Evolutionary conservation across 2,888 invertebrate species (phyloP), one percentile per base, ranked within the genome.

Genomic region (Crioceris asparagi): DNA sequence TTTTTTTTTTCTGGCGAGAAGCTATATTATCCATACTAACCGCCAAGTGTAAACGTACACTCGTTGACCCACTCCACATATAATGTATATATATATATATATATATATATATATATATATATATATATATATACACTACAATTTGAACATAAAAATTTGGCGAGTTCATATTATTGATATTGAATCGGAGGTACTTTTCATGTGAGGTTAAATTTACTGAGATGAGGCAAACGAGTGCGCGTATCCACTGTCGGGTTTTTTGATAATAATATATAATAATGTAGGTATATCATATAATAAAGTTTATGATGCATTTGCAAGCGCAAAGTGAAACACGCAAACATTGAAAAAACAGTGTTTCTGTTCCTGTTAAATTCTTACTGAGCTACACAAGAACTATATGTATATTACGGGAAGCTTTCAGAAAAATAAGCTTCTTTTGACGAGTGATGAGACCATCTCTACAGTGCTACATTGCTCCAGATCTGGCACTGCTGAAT

Each of bases 281-380:
- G n/a, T n/a, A n/a, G n/a, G n/a, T 16, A 8, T 21, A 16, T 18
- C n/a, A 12, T 33, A 18, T 33, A 18, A 18, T 21, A 35, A 35
- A n/a, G n/a, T n/a, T n/a, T n/a, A n/a, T n/a, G 51, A 54, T 59
- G 56, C 50, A 46, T 54, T n/a, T 32, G 55, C 55, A 63, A 62
- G 62, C 62, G 58, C 55, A 60, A 60, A 60, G 62, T 62, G 61
- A 60, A 55, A 64, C 63, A 64, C 62, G 62, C 63, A 62, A 63
- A 64, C 62, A 64, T 64, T 62, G 59, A 64, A 63, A n/a, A 32
- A 64, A 64, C 62, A 62, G 59, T 62, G 62, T 61, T 61, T 57
- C 10, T n/a, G n/a, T 29, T 29, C 15, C 15, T 14, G 10, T 53
- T 53, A 57, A 61, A 60, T 61, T 48, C 59, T 59, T 62, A n/a